Base-by-base conservation (phyloP, 2,888 invertebrate species). In the Agrochola lota region DNA sequence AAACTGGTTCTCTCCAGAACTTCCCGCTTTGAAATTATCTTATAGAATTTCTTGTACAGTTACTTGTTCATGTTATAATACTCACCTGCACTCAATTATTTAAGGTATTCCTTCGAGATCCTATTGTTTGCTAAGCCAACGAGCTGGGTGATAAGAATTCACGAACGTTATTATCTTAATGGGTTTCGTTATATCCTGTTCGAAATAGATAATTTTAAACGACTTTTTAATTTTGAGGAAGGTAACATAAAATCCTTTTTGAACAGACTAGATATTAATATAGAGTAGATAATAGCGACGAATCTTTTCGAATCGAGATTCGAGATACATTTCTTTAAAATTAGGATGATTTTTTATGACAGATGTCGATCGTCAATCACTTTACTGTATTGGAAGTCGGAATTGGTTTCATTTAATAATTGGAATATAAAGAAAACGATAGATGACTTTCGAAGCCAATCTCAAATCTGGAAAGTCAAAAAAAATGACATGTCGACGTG, bases 31-130 rank as follows among this genome's bases (percentile, higher is more conserved):
- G 92, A 91, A 92, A 93, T 94, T 92, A 94, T 94, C 93, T 94
- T 91, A 94, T 95, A 95, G 94, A 95, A 95, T 94, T 75, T 94
- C 90, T 88, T 92, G 87, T 94, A 96, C 95, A 94, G 95, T 95
- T 96, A 95, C 78, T 87, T 87, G 88, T 87, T 77, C 78, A 79
- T 70, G 76, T 79, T 84, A 73, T 79, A 77, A 74, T 77, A 81
- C 71, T 83, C 84, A 89, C 86, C 87, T 87, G 87, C 84, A 85
- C 82, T 85, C 68, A 85, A 85, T 88, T 84, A 83, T 85, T 80
- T 80, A 76, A 83, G 80, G 74, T 85, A 84, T 83, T 79, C 46
- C 72, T 77, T 75, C 17, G 67, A 72, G 52, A 59, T 74, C 43
- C 63, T 79, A 82, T 82, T 77, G 76, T 83, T 81, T 23, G 71